A percentile compares a stretch with the other conserved stretches of the same genome.
Conservation (phyloP, 2,888 invertebrate genomes). For the Microctonus hyperodae region DNA sequence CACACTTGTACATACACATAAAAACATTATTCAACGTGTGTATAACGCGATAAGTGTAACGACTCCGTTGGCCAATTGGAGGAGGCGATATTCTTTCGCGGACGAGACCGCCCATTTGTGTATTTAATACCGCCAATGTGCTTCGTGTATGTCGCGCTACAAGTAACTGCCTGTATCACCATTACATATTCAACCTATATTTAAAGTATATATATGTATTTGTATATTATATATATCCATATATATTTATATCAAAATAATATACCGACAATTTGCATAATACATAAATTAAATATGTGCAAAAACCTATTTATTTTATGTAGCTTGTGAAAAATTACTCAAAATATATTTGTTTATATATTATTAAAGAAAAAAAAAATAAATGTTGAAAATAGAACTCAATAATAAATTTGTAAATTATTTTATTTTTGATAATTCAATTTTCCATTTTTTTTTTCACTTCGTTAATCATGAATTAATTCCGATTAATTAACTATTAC, state of each 20-base stretch:
- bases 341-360: background rate
- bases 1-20: conserved; percentile 38
- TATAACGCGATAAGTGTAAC: conserved; percentile 57
- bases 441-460: too few species aligned
- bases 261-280: too few species aligned
- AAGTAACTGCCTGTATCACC: conserved; percentile 10
- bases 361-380: too few species aligned
- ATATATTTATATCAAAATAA: too few species aligned
- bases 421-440: too few species aligned
- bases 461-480: too few species aligned
- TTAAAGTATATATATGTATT: background rate
- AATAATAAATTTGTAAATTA: too few species aligned
- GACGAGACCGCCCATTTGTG: conserved; percentile 56
- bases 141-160: conserved; percentile 30
- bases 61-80: conserved; percentile 58
- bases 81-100: conserved; percentile 41
- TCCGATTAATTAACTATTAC: too few species aligned
- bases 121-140: conserved; percentile 46
- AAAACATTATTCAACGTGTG: conserved; percentile 39
- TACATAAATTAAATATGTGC: background rate
- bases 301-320: too few species aligned
- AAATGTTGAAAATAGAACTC: background rate
- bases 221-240: too few species aligned
- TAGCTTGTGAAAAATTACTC: conserved; percentile 50
- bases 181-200: background rate